A percentile compares a stretch with the other conserved stretches of the same genome.
phyloP scores from a whole-genome alignment of 2,113 vertebrate species.

The Carlito syrichta region DNA sequence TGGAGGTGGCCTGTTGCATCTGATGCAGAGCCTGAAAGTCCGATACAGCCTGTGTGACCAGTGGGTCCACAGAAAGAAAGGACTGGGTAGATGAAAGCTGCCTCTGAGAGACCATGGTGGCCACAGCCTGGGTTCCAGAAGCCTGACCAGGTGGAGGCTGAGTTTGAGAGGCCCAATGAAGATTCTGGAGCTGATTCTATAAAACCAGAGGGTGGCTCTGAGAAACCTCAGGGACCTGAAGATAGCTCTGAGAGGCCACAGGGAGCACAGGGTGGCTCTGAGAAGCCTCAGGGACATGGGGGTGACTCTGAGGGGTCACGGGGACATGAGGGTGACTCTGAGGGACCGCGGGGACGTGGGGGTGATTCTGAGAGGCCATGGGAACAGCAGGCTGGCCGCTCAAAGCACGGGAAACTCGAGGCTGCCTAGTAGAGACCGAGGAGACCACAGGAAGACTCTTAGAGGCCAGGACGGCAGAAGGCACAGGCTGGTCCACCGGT shows the following conservation, averaged over 20 bases:
- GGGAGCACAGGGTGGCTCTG: background rate
- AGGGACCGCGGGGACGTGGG: too few species aligned
- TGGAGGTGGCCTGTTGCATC: background rate
- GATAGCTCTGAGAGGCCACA: background rate
- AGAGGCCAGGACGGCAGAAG: background rate
- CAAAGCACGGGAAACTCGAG: too few species aligned
- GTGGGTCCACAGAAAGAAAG: background rate
- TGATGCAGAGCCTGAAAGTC: background rate
- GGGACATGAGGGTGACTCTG: too few species aligned
- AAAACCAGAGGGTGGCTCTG: background rate
- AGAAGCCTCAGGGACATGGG: too few species aligned
- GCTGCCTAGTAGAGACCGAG: background rate
- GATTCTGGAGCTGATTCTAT: background rate
- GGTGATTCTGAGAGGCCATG: too few species aligned
- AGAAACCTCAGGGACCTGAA: background rate
- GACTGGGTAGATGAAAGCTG: background rate
- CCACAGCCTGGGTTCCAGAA: background rate
- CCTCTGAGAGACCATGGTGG: background rate
- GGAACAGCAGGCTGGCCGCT: background rate
- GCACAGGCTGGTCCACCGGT: background rate
- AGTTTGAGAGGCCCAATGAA: background rate
- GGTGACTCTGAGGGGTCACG: too few species aligned
- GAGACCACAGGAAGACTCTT: background rate
- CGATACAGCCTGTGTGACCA: accelerated
- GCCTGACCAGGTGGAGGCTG: background rate